Conservation (phyloP, 2,888 invertebrate species). For the Nomada fucata region DNA sequence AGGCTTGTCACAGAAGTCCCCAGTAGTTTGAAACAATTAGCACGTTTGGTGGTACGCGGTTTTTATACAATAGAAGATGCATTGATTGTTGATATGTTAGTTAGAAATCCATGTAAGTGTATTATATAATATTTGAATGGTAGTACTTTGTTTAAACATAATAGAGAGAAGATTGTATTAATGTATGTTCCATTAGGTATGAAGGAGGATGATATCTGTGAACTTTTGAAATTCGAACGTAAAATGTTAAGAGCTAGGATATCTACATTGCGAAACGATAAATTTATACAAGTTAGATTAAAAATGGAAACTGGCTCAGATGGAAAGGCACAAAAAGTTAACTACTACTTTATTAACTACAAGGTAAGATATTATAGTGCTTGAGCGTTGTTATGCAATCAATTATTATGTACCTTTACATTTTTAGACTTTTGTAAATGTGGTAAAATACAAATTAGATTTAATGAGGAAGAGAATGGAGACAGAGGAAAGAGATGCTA, state of each 20-base stretch:
- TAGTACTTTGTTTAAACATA: not conserved
- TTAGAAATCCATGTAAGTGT: constrained; percentile 94
- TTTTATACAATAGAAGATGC: constrained; percentile 98
- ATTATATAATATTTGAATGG: not conserved
- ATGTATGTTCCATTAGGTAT: constrained; percentile 85
- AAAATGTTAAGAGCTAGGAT: constrained; percentile 96
- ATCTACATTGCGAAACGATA: constrained; percentile 94
- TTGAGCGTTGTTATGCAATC: not conserved
- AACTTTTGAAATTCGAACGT: constrained; percentile 95
- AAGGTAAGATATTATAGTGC: constrained; percentile 85
- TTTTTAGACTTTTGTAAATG: constrained; percentile 94
- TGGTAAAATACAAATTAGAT: constrained; percentile 98
- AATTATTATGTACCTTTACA: constrained; percentile 9
- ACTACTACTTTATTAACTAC: constrained; percentile 99
- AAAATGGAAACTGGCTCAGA: constrained; percentile 98
- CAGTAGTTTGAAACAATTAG: constrained; percentile 95
- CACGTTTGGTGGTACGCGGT: constrained; percentile 95
- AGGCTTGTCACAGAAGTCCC: constrained; percentile 95
- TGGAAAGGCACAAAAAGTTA: constrained; percentile 97
- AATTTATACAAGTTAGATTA: constrained; percentile 95
- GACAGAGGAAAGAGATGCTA: constrained; percentile 97
- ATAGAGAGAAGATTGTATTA: not conserved
- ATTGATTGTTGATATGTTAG: constrained; percentile 97
- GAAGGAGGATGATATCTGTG: constrained; percentile 96
- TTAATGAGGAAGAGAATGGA: constrained; percentile 98